Evolutionary conservation across 2,888 invertebrate genomes (phyloP).

Genomic region (Xestobium rufovillosum): DNA sequence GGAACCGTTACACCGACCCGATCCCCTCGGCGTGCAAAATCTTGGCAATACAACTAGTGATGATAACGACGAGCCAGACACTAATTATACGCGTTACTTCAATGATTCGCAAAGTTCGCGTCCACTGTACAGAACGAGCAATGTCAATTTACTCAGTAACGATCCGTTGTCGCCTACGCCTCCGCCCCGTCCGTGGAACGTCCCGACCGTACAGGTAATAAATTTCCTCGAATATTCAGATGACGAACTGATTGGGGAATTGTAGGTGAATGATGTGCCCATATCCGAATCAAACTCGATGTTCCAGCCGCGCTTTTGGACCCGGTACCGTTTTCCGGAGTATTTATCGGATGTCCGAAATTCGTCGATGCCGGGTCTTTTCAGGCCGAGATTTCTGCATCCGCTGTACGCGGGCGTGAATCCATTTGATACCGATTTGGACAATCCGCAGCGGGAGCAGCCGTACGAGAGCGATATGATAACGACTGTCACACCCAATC

Average conservation of each 20-base stretch:
- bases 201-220: slow-evolving; percentile 26
- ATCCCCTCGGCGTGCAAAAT: too few relatives aligned
- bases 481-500: slow-evolving; percentile 58
- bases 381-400: slow-evolving; percentile 40
- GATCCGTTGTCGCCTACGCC: slow-evolving; percentile 4
- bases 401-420: slow-evolving; percentile 45
- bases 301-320: slow-evolving; percentile 23
- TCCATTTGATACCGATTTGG: slow-evolving; percentile 40
- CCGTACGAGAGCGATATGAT: slow-evolving; percentile 41
- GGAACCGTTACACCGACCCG: too few relatives aligned
- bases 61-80: slow-evolving; percentile 22
- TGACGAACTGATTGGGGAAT: slow-evolving; percentile 47
- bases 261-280: slow-evolving; percentile 57
- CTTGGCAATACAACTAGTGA: slow-evolving; percentile 27
- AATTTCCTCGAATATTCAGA: not conserved
- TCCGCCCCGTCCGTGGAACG: slow-evolving; percentile 27
- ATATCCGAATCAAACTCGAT: slow-evolving; percentile 36
- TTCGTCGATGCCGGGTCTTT: slow-evolving; percentile 26
- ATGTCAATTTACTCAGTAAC: slow-evolving; percentile 23
- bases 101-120: not conserved
- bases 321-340: slow-evolving; percentile 33
- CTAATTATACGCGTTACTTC: slow-evolving; percentile 12
- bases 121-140: slow-evolving; percentile 26
- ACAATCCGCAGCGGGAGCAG: slow-evolving; percentile 38
- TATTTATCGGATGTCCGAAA: slow-evolving; percentile 32